phyloP scores from a whole-genome alignment of 2,888 invertebrate genomes.

The Lordiphosa andalusiaca region DNA sequence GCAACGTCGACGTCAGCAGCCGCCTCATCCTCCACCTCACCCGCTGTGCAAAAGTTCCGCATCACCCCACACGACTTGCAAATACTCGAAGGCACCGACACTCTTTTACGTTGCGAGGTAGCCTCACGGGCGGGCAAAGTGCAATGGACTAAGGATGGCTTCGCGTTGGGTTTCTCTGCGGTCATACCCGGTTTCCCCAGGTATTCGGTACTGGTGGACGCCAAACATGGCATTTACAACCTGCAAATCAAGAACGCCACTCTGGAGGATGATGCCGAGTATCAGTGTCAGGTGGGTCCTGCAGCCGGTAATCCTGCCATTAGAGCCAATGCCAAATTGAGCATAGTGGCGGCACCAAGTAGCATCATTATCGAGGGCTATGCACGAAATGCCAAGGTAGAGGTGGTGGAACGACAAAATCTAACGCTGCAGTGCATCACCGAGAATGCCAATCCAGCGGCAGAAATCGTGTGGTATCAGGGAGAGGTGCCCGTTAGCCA shows the following conservation, averaged over 20 bases:
- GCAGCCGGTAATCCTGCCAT: conserved; percentile 90
- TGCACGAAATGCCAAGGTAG: conserved; percentile 76
- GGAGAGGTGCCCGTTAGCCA: conserved; percentile 68
- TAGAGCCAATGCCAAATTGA: conserved; percentile 91
- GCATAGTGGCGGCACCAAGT: conserved; percentile 81
- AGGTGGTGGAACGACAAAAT: conserved; percentile 77
- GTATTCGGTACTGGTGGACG: conserved; percentile 92
- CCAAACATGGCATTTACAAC: conserved; percentile 91
- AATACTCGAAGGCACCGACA: conserved; percentile 91
- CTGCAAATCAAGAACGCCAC: conserved; percentile 93
- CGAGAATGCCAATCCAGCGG: conserved; percentile 79
- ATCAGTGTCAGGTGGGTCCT: conserved; percentile 98
- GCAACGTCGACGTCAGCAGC: conserved; percentile 12
- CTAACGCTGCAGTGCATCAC: conserved; percentile 76
- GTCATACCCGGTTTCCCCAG: conserved; percentile 91
- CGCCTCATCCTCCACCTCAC: conserved; percentile 9
- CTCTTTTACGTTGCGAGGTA: conserved; percentile 91
- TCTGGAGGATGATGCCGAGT: conserved; percentile 95
- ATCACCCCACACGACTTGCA: conserved; percentile 88
- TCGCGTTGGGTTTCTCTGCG: conserved; percentile 90
- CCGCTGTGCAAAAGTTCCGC: conserved; percentile 89
- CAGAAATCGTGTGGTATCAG: conserved; percentile 77
- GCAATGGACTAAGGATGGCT: conserved; percentile 97
- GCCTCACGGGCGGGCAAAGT: conserved; percentile 91
- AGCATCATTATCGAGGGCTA: conserved; percentile 77